Percentiles rank a stretch among this genome's conserved stretches.
Evolutionary conservation across 2,797 vertebrate genomes (phyloP).

Genomic region (Phrynocephalus guinanensis): DNA sequence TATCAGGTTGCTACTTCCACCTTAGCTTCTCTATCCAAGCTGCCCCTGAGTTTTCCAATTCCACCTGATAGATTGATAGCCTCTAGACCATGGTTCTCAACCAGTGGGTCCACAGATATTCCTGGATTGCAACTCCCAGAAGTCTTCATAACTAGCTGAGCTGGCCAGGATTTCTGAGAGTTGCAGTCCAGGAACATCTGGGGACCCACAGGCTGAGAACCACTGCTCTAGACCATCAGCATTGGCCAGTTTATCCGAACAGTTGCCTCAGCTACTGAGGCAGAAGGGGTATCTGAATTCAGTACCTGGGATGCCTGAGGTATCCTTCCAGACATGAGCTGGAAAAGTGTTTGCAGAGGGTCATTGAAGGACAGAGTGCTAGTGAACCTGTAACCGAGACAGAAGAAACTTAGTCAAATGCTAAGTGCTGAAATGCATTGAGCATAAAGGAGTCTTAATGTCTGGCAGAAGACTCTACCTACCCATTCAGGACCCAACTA

Average conservation of each 20-base stretch:
- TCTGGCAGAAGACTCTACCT: constrained; percentile 43
- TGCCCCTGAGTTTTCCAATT: neutral
- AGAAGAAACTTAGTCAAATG: neutral
- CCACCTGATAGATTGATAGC: neutral
- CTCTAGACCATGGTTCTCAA: neutral
- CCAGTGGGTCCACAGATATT: no score
- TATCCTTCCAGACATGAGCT: constrained; percentile 89
- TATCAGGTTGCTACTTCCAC: neutral
- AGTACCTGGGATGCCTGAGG: constrained; percentile 86
- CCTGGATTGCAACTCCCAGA: no score
- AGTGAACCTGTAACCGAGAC: constrained; percentile 84
- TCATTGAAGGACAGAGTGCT: constrained; percentile 85
- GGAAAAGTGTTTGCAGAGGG: constrained; percentile 92
- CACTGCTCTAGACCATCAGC: neutral
- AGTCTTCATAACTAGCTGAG: no score
- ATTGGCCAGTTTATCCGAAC: neutral
- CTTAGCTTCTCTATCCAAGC: neutral
- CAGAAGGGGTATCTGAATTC: neutral
- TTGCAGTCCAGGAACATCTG: no score
- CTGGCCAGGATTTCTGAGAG: no score
- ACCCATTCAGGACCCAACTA: constrained; percentile 89
- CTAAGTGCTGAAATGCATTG: neutral
- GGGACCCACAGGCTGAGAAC: no score
- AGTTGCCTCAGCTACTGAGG: neutral
- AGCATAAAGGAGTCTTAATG: neutral